Evolutionary conservation across 2,888 invertebrate species (phyloP).

Genomic region (Cheilosia scutellata): DNA sequence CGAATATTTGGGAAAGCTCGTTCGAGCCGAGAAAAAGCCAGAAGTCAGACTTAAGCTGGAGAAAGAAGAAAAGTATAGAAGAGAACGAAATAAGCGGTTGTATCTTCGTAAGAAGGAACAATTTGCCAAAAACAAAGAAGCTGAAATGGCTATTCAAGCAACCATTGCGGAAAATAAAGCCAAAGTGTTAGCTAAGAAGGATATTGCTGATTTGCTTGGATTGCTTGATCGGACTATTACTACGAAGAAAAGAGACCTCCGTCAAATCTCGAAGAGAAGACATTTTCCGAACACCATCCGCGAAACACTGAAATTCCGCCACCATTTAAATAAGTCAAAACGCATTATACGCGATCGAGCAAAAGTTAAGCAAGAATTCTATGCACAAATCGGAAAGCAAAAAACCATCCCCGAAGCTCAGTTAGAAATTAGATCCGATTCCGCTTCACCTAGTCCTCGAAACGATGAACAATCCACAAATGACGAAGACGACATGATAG

Average conservation of each 20-base stretch:
- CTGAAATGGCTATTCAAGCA: constrained; percentile 55
- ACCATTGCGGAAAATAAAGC: constrained; percentile 22
- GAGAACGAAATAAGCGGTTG: constrained; percentile 80
- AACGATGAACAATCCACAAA: constrained; percentile 81
- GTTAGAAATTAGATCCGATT: constrained; percentile 78
- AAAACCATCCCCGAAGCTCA: constrained; percentile 78
- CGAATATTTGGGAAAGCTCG: constrained; percentile 77
- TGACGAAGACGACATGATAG: constrained; percentile 81
- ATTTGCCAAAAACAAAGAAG: constrained; percentile 28
- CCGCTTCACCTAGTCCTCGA: constrained; percentile 59
- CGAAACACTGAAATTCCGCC: constrained; percentile 79
- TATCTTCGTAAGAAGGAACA: constrained; percentile 78
- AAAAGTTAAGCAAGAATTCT: constrained; percentile 79
- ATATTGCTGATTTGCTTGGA: constrained; percentile 42
- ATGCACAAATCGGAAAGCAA: constrained; percentile 76
- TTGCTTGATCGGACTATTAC: constrained; percentile 34
- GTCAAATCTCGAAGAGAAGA: constrained; percentile 71
- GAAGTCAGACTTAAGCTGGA: constrained; percentile 76
- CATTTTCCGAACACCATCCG: constrained; percentile 81
- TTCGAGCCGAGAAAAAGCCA: constrained; percentile 80
- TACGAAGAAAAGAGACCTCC: constrained; percentile 77
- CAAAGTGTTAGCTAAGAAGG: constrained; percentile 50
- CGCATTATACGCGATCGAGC: constrained; percentile 79
- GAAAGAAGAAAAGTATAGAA: constrained; percentile 77
- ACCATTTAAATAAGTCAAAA: constrained; percentile 79